A percentile compares a stretch with the other conserved stretches of the same genome.
Evolutionary conservation across 2,113 vertebrate genomes (phyloP).

Genomic region (Vireo altiloquus): DNA sequence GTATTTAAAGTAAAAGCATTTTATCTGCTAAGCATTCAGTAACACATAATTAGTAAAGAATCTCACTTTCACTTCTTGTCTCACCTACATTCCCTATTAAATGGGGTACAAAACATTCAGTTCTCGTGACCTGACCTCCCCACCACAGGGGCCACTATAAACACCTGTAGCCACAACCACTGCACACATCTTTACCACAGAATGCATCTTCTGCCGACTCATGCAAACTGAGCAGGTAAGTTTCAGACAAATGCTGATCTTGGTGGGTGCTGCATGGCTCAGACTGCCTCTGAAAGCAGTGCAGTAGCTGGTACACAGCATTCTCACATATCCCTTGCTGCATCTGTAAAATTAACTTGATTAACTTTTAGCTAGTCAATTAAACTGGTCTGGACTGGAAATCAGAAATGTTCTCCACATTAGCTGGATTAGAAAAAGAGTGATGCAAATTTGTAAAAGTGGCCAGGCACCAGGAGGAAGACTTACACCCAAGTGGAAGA

Average conservation of each 20-base stretch:
- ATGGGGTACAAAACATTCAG: too few relatives aligned
- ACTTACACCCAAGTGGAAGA: background rate
- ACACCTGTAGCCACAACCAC: background rate
- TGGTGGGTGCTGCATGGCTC: background rate
- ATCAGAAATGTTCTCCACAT: background rate
- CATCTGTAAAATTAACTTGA: background rate
- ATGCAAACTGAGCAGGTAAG: background rate
- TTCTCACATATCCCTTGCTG: background rate
- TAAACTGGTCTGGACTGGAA: background rate
- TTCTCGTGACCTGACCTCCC: background rate
- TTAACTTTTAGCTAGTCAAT: background rate
- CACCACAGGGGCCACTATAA: background rate
- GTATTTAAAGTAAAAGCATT: background rate
- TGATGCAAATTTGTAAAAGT: background rate
- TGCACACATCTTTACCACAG: background rate
- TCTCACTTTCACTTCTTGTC: background rate
- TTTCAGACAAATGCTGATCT: rapidly evolving
- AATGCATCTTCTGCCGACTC: rapidly evolving
- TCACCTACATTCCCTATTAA: background rate
- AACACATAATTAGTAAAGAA: background rate
- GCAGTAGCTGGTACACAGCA: rapidly evolving
- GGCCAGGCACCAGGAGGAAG: background rate
- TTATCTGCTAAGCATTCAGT: background rate
- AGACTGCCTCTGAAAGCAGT: too few relatives aligned
- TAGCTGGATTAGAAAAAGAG: background rate